Conservation (phyloP, 2,113 vertebrate genomes). For the Halichoerus grypus region DNA sequence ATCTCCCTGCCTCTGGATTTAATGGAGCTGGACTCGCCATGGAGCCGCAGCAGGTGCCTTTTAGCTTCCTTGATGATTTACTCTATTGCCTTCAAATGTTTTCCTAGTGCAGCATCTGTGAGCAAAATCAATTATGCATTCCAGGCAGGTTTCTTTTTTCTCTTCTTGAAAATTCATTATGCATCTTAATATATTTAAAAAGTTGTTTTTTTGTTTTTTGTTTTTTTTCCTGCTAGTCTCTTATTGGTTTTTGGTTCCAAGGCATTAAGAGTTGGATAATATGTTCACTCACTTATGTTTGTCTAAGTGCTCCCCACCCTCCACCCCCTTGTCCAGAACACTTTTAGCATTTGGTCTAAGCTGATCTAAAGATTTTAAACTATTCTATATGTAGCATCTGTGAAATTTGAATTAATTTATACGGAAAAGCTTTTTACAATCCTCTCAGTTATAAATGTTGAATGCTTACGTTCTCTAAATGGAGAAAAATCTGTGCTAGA, state of each 20-base stretch:
- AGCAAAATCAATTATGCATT: constrained; percentile 27
- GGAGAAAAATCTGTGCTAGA: background rate
- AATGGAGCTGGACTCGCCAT: background rate
- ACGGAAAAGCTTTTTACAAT: constrained; percentile 63
- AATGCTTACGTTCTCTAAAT: constrained; percentile 69
- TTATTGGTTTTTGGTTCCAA: constrained; percentile 56
- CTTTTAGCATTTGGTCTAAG: constrained; percentile 63
- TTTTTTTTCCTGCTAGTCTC: background rate
- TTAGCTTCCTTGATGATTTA: constrained; percentile 26
- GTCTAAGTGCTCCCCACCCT: constrained; percentile 15
- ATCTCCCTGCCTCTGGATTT: background rate
- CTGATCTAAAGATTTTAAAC: constrained; percentile 53
- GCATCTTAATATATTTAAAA: background rate
- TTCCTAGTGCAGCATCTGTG: background rate
- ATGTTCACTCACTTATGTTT: constrained; percentile 9
- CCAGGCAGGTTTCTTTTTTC: background rate
- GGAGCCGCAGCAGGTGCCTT: background rate
- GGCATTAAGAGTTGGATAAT: background rate
- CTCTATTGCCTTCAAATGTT: background rate
- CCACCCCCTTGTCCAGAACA: background rate
- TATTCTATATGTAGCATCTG: constrained; percentile 20
- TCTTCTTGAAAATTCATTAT: constrained; percentile 44
- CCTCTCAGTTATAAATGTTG: constrained; percentile 65
- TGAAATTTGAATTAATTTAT: constrained; percentile 68
- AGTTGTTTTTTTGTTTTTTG: background rate